Evolutionary conservation across 2,113 vertebrate species (phyloP).

Genomic region (Solea senegalensis): DNA sequence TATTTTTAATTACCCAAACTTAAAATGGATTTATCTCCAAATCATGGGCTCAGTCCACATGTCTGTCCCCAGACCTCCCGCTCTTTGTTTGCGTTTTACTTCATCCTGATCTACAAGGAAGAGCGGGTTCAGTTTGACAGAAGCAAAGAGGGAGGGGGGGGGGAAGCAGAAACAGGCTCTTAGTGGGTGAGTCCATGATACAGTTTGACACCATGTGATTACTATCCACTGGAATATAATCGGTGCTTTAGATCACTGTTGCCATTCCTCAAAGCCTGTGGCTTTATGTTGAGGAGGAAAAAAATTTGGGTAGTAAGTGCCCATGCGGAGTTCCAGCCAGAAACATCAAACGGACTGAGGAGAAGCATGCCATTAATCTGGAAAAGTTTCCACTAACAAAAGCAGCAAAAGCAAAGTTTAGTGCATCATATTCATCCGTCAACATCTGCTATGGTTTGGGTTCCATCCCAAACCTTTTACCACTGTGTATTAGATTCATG

Average conservation of each 20-base stretch:
- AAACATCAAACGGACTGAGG: constrained; percentile 22
- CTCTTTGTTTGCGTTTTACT: constrained; percentile 14
- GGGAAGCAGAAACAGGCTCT: background rate
- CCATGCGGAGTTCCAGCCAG: constrained; percentile 11
- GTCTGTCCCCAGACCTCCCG: too few species aligned
- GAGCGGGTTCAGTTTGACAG: constrained; percentile 20
- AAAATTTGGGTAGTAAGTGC: constrained; percentile 5
- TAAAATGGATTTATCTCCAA: too few species aligned
- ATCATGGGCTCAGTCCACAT: too few species aligned
- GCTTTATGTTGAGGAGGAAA: constrained; percentile 29
- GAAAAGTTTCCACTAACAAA: constrained; percentile 18
- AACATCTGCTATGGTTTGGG: background rate
- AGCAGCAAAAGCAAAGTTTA: background rate
- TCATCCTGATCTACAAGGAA: constrained; percentile 36
- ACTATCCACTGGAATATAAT: constrained; percentile 15
- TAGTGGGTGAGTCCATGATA: constrained; percentile 12
- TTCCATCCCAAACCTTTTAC: background rate
- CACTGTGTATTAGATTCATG: background rate
- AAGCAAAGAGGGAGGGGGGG: constrained; percentile 13
- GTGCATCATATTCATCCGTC: background rate
- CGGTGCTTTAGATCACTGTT: constrained; percentile 24
- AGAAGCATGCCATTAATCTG: constrained; percentile 10
- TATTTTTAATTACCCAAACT: too few species aligned
- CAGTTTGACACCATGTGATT: constrained; percentile 20
- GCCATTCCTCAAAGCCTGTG: constrained; percentile 6